phyloP scores from a whole-genome alignment of 2,797 vertebrate genomes.

The Euthynnus affinis region DNA sequence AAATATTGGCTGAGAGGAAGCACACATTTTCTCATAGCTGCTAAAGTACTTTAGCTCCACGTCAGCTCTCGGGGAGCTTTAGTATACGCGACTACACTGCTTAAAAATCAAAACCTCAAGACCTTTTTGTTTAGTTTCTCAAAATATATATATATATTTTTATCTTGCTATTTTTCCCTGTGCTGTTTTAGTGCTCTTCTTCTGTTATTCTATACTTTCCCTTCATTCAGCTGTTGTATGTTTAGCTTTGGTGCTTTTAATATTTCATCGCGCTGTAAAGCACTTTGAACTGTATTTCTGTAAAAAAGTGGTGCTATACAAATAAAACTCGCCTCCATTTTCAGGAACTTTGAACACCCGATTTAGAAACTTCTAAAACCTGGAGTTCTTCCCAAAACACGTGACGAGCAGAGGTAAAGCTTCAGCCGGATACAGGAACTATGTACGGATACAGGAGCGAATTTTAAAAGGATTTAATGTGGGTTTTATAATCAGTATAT shows the following conservation, averaged over 20 bases:
- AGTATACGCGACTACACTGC: not conserved
- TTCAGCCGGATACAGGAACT: not conserved
- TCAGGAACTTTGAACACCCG: not conserved
- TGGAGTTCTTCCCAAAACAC: no score
- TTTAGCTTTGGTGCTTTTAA: not conserved
- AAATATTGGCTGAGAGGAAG: constrained; percentile 3
- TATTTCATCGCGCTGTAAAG: constrained; percentile 11
- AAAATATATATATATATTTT: not conserved
- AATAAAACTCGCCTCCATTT: not conserved
- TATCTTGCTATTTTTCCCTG: not conserved
- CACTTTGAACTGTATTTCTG: not conserved
- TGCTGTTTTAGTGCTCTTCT: not conserved
- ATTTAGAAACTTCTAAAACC: not conserved
- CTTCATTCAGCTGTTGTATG: not conserved
- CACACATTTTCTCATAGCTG: constrained; percentile 3
- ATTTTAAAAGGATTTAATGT: no score
- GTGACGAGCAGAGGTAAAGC: no score
- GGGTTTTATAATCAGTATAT: no score
- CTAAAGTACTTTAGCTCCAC: not conserved
- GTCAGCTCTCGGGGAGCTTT: constrained; percentile 24
- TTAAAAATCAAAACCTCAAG: not conserved
- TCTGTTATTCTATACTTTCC: not conserved
- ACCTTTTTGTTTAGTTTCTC: not conserved
- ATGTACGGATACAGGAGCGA: not conserved
- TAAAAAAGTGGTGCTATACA: not conserved